phyloP scores from a whole-genome alignment of 1,140 invertebrate genomes.

The Drosophila albomicans region DNA sequence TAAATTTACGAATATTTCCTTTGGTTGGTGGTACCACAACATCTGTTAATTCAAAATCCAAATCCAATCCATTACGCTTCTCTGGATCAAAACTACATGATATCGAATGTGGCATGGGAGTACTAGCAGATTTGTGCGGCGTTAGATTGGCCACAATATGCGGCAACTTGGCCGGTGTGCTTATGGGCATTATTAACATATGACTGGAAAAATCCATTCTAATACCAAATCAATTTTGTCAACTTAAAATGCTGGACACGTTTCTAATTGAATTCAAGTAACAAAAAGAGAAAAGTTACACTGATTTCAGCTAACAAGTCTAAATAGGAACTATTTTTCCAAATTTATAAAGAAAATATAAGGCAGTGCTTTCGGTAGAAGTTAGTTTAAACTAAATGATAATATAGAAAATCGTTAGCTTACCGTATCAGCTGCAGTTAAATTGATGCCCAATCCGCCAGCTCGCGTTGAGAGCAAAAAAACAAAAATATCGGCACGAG shows the following conservation, averaged over 20 bases:
- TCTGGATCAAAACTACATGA: neutral
- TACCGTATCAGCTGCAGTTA: constrained; percentile 99
- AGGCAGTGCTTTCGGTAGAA: too few species aligned
- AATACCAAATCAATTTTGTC: constrained; percentile 13
- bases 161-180: neutral
- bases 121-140: neutral
- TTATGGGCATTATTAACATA: neutral
- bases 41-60: neutral
- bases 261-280: neutral
- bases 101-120: neutral
- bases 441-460: constrained; percentile 98
- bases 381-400: neutral
- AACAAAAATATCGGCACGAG: constrained; percentile 96
- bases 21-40: neutral
- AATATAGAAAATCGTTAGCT: constrained; percentile 80
- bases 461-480: constrained; percentile 98
- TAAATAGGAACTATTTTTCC: too few species aligned
- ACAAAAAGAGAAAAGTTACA: neutral
- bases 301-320: neutral
- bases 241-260: neutral
- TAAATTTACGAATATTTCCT: neutral
- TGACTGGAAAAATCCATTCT: constrained; percentile 14
- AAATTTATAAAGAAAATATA: too few species aligned
- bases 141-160: constrained; percentile 8
- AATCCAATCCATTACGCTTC: constrained; percentile 22